Evolutionary conservation across 2,113 vertebrate species (phyloP), one percentile per base, ranked within the genome.

Genomic region (Salvelinus alpinus): DNA sequence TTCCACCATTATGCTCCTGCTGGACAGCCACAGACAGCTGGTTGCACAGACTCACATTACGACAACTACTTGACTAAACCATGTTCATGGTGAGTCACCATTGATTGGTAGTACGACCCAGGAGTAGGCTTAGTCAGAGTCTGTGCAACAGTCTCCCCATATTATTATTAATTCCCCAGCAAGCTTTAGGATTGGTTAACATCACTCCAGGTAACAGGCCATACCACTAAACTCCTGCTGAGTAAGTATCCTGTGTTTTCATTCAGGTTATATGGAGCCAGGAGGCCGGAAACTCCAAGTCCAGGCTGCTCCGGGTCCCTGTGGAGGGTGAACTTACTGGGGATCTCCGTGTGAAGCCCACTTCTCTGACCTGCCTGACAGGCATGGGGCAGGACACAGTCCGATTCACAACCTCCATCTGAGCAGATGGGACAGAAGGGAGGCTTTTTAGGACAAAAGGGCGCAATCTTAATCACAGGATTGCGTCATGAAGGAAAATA

Each of bases 351-450:
- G 88, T 85, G 86, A 78, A 70, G 69, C 65, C 59, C 60, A 71
- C 57, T n/a, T 91, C 92, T 89, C 78, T 91, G 90, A 88, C 90
- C 89, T 90, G 92, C 85, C 87, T 90, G 87, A 91, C 81, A 84
- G 88, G 81, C 81, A 84, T 80, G 54, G 85, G 84, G 82, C 90
- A 89, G 84, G 91, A 90, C 89, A 88, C 89, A 59, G 89, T 88
- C 87, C 82, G 88, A 86, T 89, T 81, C 87, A 86, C 90, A 87
- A 84, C 83, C 91, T 91, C 91, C 18, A 92, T 90, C 92, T 92
- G 89, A 89, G 87, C 78, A 90, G 88, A 91, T 84, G 90, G 88
- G 62, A 20, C 38, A 65, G n/a, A 64, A 65, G n/a, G 44, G n/a
- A 48, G n/a, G 59, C n/a, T 8, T 22, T 62, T 22, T n/a, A 62